Percentiles rank a stretch among this genome's conserved stretches.
Evolutionary conservation across 2,113 vertebrate genomes (phyloP).

Genomic region (Hippocampus comes): DNA sequence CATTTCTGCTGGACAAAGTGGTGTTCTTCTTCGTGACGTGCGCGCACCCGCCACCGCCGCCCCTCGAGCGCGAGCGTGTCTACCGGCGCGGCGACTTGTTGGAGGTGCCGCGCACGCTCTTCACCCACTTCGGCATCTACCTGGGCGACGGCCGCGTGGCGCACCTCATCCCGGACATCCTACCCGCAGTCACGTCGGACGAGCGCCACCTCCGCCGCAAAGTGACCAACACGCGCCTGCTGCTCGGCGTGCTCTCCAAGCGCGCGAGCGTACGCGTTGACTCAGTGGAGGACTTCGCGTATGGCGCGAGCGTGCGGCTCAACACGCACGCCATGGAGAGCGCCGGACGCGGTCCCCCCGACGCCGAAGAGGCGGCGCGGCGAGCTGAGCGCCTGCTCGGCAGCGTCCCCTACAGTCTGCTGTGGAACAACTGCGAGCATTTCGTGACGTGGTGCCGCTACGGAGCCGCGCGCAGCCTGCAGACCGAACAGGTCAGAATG

Average conservation of each 20-base stretch:
- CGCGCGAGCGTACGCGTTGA: conserved; percentile 87
- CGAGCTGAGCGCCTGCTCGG: conserved; percentile 86
- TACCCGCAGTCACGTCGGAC: conserved; percentile 78
- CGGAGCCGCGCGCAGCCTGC: conserved; percentile 79
- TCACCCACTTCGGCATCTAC: conserved; percentile 94
- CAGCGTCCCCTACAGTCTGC: conserved; percentile 81
- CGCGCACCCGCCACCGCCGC: conserved; percentile 2
- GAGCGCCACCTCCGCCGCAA: conserved; percentile 66
- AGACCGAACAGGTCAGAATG: conserved; percentile 86
- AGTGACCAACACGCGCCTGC: conserved; percentile 87
- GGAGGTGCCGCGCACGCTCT: conserved; percentile 89
- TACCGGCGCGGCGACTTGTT: conserved; percentile 86
- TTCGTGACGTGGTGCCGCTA: conserved; percentile 93
- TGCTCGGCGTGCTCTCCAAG: conserved; percentile 84
- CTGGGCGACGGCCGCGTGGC: conserved; percentile 88
- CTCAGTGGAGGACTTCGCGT: conserved; percentile 92
- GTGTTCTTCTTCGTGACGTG: background rate
- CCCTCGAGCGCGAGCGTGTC: background rate
- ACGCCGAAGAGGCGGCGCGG: conserved; percentile 79
- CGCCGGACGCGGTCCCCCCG: conserved; percentile 65
- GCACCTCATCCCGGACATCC: conserved; percentile 92
- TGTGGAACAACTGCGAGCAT: conserved; percentile 99
- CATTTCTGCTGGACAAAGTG: conserved; percentile 5
- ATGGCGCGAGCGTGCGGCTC: conserved; percentile 80
- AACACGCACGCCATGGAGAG: conserved; percentile 80